Evolutionary conservation across 2,888 invertebrate genomes (phyloP).

Genomic region (Clitarchus hookeri): DNA sequence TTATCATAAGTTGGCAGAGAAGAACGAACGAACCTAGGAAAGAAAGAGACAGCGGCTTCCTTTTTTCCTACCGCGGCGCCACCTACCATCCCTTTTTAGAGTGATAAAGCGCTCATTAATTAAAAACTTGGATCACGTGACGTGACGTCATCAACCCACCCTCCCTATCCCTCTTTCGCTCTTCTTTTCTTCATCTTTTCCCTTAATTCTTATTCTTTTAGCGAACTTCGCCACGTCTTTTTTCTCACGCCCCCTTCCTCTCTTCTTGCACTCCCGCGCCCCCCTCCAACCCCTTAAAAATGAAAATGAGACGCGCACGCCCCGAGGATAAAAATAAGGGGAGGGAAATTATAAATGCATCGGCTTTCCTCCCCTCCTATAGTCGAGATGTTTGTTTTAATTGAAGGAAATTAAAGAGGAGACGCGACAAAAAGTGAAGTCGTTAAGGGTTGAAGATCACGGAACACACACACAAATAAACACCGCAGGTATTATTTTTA

Average conservation of each 20-base stretch:
- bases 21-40: conserved; percentile 15
- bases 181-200: conserved; percentile 35
- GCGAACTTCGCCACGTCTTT: conserved; percentile 48
- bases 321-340: conserved; percentile 33
- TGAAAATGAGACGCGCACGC: conserved; percentile 36
- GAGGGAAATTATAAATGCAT: conserved; percentile 37
- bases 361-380: conserved; percentile 30
- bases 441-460: conserved; percentile 23
- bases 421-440: background rate
- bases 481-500: conserved; percentile 36
- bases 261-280: conserved; percentile 39
- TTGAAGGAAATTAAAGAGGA: conserved; percentile 31
- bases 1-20: conserved; percentile 26
- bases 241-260: conserved; percentile 36
- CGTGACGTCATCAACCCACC: conserved; percentile 38
- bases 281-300: conserved; percentile 29
- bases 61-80: background rate
- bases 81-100: conserved; percentile 10
- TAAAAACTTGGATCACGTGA: conserved; percentile 41
- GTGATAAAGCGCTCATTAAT: conserved; percentile 37
- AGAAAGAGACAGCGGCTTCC: background rate
- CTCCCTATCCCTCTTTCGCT: conserved; percentile 32
- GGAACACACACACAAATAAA: conserved; percentile 40
- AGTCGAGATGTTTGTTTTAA: conserved; percentile 30
- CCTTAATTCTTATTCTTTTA: conserved; percentile 40